Percentiles rank a stretch among this genome's conserved stretches.
These are phyloP conservation scores for Meiosimyza platycephala DNA, from an alignment of 2,888 invertebrate species.

Conservation along the genomic window DNA sequence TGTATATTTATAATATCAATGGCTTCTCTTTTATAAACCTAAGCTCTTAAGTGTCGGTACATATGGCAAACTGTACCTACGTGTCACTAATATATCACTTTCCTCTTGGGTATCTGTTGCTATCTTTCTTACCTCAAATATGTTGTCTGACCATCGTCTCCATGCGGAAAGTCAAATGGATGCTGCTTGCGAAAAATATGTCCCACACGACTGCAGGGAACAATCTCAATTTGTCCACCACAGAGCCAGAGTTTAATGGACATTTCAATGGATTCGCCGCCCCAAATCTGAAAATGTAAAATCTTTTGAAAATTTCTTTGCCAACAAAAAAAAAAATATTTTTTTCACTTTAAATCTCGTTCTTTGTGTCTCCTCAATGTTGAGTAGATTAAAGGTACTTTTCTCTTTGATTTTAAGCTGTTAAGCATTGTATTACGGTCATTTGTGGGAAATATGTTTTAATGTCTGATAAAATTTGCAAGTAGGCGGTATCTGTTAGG, in stretches of 20 bases:
- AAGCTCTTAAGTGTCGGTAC: neutral
- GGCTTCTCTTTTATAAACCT: too few relatives aligned
- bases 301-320: neutral
- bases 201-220: conserved; percentile 67
- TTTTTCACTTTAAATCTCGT: too few relatives aligned
- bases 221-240: conserved; percentile 67
- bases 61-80: neutral
- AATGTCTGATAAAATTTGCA: too few relatives aligned
- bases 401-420: too few relatives aligned
- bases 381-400: too few relatives aligned
- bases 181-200: conserved; percentile 64
- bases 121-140: conserved; percentile 61
- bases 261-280: conserved; percentile 67
- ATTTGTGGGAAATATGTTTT: too few relatives aligned
- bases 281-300: conserved; percentile 60
- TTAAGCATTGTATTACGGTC: too few relatives aligned
- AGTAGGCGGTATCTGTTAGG: too few relatives aligned
- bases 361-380: too few relatives aligned
- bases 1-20: too few relatives aligned
- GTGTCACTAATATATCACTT: neutral
- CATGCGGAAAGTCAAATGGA: conserved; percentile 62
- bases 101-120: conserved; percentile 1
- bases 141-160: conserved; percentile 51
- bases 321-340: too few relatives aligned
- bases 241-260: conserved; percentile 67